phyloP scores from a whole-genome alignment of 2,113 vertebrate genomes.

The Dasyornis broadbenti region DNA sequence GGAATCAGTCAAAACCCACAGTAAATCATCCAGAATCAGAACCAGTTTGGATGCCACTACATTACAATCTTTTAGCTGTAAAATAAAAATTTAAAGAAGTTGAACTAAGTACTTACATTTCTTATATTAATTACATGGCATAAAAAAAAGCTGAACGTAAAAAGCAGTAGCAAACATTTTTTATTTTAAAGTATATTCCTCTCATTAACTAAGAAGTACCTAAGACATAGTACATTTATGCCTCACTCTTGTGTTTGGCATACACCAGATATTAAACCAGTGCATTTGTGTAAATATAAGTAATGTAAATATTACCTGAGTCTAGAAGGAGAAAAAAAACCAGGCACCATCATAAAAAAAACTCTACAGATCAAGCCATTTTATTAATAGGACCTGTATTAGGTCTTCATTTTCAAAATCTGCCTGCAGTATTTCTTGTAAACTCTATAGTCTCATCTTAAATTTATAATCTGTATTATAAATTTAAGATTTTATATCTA shows the following conservation, averaged over 20 bases:
- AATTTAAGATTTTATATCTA: no score
- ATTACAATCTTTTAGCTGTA: conserved; percentile 93
- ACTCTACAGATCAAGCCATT: not conserved
- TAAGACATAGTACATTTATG: not conserved
- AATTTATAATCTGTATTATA: not conserved
- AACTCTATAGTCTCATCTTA: not conserved
- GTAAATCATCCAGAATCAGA: conserved; percentile 91
- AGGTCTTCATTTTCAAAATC: not conserved
- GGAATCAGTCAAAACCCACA: conserved; percentile 98
- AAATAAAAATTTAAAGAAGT: not conserved
- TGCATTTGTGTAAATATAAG: not conserved
- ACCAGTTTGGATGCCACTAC: conserved; percentile 95
- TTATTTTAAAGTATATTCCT: not conserved
- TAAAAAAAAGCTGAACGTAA: not conserved
- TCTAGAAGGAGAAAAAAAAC: not conserved
- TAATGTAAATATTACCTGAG: not conserved
- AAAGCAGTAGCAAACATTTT: not conserved
- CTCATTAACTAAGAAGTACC: not conserved
- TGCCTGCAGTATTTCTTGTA: not conserved
- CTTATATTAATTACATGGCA: not conserved
- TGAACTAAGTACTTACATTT: not conserved
- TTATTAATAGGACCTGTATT: not conserved
- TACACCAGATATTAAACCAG: not conserved
- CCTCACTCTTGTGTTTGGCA: not conserved
- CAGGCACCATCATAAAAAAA: not conserved